A percentile compares a stretch with the other conserved stretches of the same genome.
Evolutionary conservation across 2,888 invertebrate genomes (phyloP).

Genomic region (Taenaris catops): DNA sequence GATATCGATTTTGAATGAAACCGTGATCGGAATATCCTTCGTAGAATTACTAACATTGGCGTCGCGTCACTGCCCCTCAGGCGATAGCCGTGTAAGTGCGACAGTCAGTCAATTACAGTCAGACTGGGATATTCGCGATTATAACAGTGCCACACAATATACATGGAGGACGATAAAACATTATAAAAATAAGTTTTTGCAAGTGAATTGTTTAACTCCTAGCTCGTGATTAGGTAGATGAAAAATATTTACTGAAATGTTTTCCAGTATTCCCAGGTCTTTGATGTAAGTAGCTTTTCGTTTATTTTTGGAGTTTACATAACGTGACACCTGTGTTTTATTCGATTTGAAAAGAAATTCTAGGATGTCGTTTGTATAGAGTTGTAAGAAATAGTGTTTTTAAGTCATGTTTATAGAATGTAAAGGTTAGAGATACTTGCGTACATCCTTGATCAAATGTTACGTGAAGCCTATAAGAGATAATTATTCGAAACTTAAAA

Average conservation of each 20-base stretch:
- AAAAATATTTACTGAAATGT: conserved; percentile 63
- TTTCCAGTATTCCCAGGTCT: conserved; percentile 66
- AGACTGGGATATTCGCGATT: conserved; percentile 20
- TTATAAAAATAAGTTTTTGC: conserved; percentile 36
- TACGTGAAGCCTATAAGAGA: too few species aligned
- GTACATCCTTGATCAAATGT: too few species aligned
- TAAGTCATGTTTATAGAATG: not conserved
- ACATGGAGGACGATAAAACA: conserved; percentile 54
- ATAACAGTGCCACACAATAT: conserved; percentile 18
- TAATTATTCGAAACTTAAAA: too few species aligned
- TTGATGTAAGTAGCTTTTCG: conserved; percentile 65
- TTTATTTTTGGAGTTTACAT: conserved; percentile 74
- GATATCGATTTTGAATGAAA: too few species aligned
- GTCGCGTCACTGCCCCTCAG: too few species aligned
- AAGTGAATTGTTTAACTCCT: conserved; percentile 33
- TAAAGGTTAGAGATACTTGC: too few species aligned
- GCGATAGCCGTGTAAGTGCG: too few species aligned
- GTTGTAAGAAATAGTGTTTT: not conserved
- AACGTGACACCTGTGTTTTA: conserved; percentile 73
- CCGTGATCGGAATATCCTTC: too few species aligned
- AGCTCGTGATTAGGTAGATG: conserved; percentile 43
- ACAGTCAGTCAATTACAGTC: too few species aligned
- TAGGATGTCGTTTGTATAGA: conserved; percentile 16
- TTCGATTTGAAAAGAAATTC: conserved; percentile 44
- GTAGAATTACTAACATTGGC: too few species aligned